These are phyloP conservation scores for Percopsis transmontana DNA, from an alignment of 2,113 vertebrate species.

Conservation along the genomic window DNA sequence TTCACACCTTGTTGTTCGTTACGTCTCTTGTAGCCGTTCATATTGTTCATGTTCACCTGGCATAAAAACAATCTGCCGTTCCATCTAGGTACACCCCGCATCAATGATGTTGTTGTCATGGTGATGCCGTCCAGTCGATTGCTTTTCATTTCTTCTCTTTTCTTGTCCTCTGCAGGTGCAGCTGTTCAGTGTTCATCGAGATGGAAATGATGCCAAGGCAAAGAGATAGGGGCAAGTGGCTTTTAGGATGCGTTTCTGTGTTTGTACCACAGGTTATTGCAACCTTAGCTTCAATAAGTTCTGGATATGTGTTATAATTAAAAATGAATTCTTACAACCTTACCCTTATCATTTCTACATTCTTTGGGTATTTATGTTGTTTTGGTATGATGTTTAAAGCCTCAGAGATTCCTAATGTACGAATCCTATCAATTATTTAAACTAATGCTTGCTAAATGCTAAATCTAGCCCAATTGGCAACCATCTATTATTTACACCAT, in stretches of 20 bases:
- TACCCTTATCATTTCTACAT: too few species aligned
- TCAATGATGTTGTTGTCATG: conserved; percentile 10
- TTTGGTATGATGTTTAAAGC: not conserved
- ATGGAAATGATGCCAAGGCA: conserved; percentile 53
- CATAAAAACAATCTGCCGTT: not conserved
- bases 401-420: not conserved
- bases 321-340: not conserved
- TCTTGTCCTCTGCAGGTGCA: conserved; percentile 11
- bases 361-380: not conserved
- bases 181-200: conserved; percentile 38
- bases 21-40: not conserved
- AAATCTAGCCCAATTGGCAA: not conserved
- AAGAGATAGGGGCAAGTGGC: conserved; percentile 34
- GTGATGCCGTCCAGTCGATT: conserved; percentile 12
- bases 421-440: conserved; percentile 33
- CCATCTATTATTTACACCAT: conserved; percentile 24
- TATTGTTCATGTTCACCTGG: not conserved
- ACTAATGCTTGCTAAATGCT: conserved; percentile 2
- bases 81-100: not conserved
- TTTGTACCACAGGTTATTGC: not conserved
- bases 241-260: conserved; percentile 26
- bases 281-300: not conserved
- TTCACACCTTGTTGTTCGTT: not conserved
- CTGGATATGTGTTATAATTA: not conserved
- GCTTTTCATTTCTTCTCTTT: conserved; percentile 18